Evolutionary conservation across 2,113 vertebrate genomes (phyloP), one percentile per base, ranked within the genome.

Genomic region (Actenoides hombroni): DNA sequence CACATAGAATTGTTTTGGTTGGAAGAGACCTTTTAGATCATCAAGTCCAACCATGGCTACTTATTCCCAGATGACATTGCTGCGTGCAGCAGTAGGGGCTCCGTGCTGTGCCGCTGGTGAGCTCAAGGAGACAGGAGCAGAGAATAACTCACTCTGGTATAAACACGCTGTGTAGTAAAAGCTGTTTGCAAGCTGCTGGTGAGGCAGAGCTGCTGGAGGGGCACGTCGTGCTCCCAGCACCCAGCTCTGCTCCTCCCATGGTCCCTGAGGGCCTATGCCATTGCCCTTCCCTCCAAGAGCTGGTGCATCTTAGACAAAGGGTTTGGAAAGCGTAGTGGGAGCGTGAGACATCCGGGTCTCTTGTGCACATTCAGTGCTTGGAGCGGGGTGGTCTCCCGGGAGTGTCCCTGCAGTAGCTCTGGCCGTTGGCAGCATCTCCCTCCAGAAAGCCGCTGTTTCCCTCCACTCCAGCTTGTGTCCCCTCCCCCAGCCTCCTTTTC

Each of bases 391-490:
- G 9, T 31, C 11, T 39, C 77, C 28, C 0, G 0, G 73, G 53
- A 90, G 71, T 71, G n/a, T 53, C 81, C 77, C 84, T 11, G 70
- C 9, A 31, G 89, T 87, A 16, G 65, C 25, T 7, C 68, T 0
- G 3, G 44, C 57, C 10, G 0, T 0, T 9, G 42, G 54, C 84
- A 20, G 70, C 76, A 11, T 98, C 98, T 98, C 97, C 97, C 98
- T 97, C 95, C 73, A 13, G 57, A 74, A 82, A 77, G 42, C 19
- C 3, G 8, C 82, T 1, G 5, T 90, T 97, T 94, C 73, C 80
- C 92, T 75, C 94, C 39, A 64, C 3, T 4, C 75, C 88, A 85
- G 85, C 92, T 80, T 54, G 61, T 24, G 0, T 74, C 88, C 96
- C 90, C 83, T 80, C 80, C 89, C 92, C 95, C 88, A 23, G 42